Conservation (phyloP, 2,113 vertebrate species). For the Amblyornis subalaris region DNA sequence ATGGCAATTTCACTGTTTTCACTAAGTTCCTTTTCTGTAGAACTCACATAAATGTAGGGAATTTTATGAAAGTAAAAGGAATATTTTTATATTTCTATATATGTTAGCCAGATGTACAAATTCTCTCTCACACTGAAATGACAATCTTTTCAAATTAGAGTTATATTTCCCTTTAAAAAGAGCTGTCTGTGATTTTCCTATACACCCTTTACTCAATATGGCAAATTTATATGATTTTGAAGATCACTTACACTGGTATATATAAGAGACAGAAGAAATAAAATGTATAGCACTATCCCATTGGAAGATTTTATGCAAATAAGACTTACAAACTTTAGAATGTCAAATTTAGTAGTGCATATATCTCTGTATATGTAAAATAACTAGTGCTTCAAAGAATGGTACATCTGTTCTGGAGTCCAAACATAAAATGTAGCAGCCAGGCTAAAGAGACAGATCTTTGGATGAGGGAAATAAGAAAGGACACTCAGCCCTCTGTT, state of each 20-base stretch:
- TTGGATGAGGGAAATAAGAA: not conserved
- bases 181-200: not conserved
- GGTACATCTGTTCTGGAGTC: not conserved
- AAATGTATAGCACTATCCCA: not conserved
- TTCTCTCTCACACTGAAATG: not conserved
- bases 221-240: not conserved
- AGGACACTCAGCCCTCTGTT: not conserved
- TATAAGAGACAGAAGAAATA: not conserved
- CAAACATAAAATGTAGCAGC: not conserved
- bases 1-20: not conserved
- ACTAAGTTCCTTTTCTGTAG: not conserved
- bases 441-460: not conserved
- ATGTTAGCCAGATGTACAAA: not conserved
- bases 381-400: not conserved
- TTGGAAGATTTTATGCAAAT: not conserved
- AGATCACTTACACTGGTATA: not conserved
- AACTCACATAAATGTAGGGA: not conserved
- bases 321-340: not conserved
- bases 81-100: not conserved
- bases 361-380: not conserved
- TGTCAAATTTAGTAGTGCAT: not conserved
- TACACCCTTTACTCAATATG: not conserved
- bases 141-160: not conserved
- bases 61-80: not conserved
- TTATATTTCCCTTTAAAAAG: not conserved